Base-by-base conservation (phyloP, 1,140 invertebrate genomes). In the Pteromalus puparum region DNA sequence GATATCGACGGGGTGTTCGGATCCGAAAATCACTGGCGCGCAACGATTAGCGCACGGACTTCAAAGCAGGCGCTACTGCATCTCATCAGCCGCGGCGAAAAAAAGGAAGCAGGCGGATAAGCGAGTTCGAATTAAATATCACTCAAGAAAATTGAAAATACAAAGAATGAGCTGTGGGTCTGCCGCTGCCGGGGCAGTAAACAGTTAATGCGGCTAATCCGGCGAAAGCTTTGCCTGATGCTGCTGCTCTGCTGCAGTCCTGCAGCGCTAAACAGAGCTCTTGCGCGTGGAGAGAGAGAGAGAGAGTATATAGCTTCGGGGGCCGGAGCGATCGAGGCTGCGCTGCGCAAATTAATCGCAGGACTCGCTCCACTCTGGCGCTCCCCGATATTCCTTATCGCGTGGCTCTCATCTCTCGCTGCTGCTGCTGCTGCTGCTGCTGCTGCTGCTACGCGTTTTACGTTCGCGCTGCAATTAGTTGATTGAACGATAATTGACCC, bases 401-500 rank as follows among this genome's bases (percentile, higher is more conserved):
- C 65, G 18, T 7, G 18, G 42, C 78, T 74, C 78, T 74, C 79
- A 81, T 77, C 79, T 85, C 78, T 61, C 53, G 30, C 30, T 5
- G 30, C 30, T 5, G 30, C 30, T 34, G 15, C 53, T 61, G 13
- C 46, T 48, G 38, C 38, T 9, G 38, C 38, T 42, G 38, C 38
- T 18, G 46, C 53, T 61, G 18, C 15, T 7, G 21, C 53, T 46
- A 24, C 74, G 53, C 61, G 61, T 75, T 85, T 85, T 81, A 85
- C 78, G 83, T n/a, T 65, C 61, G 70, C 80, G 73, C 24, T 83
- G 87, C 87, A 89, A 88, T 88, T 89, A 89, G 84, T 61, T 87
- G 88, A 90, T 90, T 89, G 88, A 90, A 88, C 87, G 88, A 90
- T 87, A 89, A 86, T 89, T 86, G 84, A 82, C 83, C 73, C 81